These are phyloP conservation scores for Urosaurus nigricauda DNA, from an alignment of 2,797 vertebrate species.

Conservation along the genomic window DNA sequence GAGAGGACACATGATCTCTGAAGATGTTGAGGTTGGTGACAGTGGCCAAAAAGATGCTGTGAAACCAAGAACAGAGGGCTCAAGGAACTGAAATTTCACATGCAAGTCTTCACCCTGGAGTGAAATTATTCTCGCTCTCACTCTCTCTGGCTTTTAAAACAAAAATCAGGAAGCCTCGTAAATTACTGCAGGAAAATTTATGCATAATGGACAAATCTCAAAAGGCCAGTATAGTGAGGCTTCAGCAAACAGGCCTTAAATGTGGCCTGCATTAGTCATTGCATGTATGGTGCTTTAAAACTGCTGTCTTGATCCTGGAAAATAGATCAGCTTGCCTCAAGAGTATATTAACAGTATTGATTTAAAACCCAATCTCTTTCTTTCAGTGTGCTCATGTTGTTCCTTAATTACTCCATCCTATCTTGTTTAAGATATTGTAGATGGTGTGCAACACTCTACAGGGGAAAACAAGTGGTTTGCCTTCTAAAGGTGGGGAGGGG, in stretches of 20 bases:
- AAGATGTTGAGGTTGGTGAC: not conserved
- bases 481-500: not conserved
- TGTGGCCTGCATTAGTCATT: not conserved
- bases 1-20: not conserved
- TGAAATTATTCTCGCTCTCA: slow-evolving; percentile 27
- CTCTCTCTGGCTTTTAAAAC: slow-evolving; percentile 8
- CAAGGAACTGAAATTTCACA: not conserved
- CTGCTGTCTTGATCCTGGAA: slow-evolving; percentile 14
- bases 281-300: slow-evolving; percentile 24
- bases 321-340: slow-evolving; percentile 33
- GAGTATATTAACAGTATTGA: slow-evolving; percentile 38
- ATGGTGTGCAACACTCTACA: not conserved
- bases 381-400: not conserved
- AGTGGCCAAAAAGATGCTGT: not conserved
- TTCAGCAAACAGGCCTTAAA: slow-evolving; percentile 1
- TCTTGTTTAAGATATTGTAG: slow-evolving; percentile 11
- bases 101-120: not conserved
- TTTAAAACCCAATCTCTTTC: slow-evolving; percentile 22
- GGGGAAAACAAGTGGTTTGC: not conserved
- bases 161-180: slow-evolving; percentile 14
- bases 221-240: not conserved
- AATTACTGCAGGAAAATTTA: slow-evolving; percentile 10
- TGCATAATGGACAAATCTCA: slow-evolving; percentile 7
- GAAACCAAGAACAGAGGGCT: not conserved
- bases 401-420: slow-evolving; percentile 27